Conservation (phyloP, 2,797 vertebrate genomes). For the Nasua narica region DNA sequence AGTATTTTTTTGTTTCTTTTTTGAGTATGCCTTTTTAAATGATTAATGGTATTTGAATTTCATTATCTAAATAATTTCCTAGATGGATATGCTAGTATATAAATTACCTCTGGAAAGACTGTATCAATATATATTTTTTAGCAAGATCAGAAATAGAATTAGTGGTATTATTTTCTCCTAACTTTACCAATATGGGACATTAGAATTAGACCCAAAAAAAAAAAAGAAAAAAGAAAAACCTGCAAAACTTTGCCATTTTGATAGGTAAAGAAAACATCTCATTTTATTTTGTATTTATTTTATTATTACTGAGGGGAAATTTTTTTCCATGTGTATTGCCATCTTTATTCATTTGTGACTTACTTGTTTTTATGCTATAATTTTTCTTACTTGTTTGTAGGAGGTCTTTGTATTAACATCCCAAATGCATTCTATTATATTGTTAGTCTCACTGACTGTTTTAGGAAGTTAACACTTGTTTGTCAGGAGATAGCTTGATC, state of each 20-base stretch:
- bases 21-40: neutral
- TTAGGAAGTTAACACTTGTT: neutral
- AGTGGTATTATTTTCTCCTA: neutral
- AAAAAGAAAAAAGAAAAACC: neutral
- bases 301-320: neutral
- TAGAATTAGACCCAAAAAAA: neutral
- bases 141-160: neutral
- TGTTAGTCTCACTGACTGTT: neutral
- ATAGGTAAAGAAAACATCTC: neutral
- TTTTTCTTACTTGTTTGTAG: neutral
- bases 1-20: neutral
- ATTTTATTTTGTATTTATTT: slow-evolving; percentile 36
- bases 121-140: neutral
- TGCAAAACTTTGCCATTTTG: neutral
- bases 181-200: neutral
- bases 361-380: neutral
- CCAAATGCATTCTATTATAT: neutral
- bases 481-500: neutral
- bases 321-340: neutral
- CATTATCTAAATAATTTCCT: neutral
- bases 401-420: neutral
- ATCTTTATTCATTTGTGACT: neutral
- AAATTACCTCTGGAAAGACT: neutral
- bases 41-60: neutral
- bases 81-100: neutral